Base-by-base conservation (phyloP, 2,888 invertebrate genomes). In the Sphaerophoria taeniata region DNA sequence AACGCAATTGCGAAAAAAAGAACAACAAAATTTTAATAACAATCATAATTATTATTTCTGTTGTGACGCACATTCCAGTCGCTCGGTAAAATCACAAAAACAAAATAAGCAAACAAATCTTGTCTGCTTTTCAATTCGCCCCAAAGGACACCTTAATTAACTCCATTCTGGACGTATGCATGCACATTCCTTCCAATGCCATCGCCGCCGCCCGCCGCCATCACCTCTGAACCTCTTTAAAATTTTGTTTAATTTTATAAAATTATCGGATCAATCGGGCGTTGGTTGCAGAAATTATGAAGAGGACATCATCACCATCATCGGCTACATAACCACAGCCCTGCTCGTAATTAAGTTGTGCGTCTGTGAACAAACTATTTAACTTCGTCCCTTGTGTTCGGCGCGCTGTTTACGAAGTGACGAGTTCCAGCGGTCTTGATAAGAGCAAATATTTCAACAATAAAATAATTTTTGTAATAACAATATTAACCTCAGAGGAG, bases 11-110 rank as follows among this genome's bases (percentile, higher is more conserved):
- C 6, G 39, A 39, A 24, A n/a, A 67, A 36, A 67, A 65, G 12
- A 16, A 74, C 84, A 85, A 85, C 84, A 80, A 72, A 76, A 85
- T 85, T 85, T 85, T 85, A 85, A 80, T 85, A 80, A 84, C 80
- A 76, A 80, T 85, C 76, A 80, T 63, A 85, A 73, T 80, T 80
- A 73, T 80, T 80, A 76, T 76, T 76, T 85, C 72, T 72, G 69
- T 75, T 75, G 79, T 79, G 72, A 70, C 61, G 61, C 53, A 53
- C 67, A 36, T 67, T 53, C n/a, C 51, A 39, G 24, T 67, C 36
- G 39, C 51, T 24, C 45, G 14, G 49, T 34, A 0, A 43, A 56
- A 49, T 65, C 43, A 4, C 5, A 24, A 51, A 11, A 24, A 0
- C 53, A 24, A 58, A 6, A 36, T 14, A 55, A 76, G 39, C 12